These are phyloP conservation scores for Enteromius mattozi DNA, from an alignment of 2,797 vertebrate genomes.

Conservation along the genomic window DNA sequence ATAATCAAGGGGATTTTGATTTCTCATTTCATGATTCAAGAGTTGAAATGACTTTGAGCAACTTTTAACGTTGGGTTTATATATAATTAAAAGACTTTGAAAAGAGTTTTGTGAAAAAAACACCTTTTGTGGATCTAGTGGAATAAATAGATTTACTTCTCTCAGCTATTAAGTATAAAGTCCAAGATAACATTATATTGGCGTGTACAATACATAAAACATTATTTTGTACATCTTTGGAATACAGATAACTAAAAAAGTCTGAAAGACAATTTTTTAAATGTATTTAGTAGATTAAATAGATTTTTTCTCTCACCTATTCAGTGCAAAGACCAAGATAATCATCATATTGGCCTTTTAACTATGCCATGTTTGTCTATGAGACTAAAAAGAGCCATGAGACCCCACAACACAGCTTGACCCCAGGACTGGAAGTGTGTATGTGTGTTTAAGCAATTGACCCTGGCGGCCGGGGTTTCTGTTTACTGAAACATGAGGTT, in stretches of 20 bases:
- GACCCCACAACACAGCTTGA: neutral
- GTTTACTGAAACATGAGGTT: constrained; percentile 31
- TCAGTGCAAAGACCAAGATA: neutral
- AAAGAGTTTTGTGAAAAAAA: no score
- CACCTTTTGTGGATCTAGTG: neutral
- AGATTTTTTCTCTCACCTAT: neutral
- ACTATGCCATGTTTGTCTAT: neutral
- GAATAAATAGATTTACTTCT: neutral
- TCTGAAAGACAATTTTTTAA: neutral
- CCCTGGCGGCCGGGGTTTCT: constrained; percentile 25
- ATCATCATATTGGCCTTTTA: neutral
- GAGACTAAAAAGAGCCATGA: neutral
- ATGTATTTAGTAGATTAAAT: neutral
- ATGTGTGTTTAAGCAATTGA: constrained; percentile 24
- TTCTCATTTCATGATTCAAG: no score
- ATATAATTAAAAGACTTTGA: no score
- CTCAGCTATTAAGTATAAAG: neutral
- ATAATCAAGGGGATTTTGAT: no score
- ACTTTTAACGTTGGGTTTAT: no score
- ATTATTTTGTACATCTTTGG: neutral
- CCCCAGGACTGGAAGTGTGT: constrained; percentile 10
- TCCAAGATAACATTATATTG: neutral
- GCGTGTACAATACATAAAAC: neutral
- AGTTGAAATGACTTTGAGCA: no score
- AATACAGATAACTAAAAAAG: neutral